Conservation (phyloP, 92 coral and sea anemone genomes). For the Epizoanthus rinbou region DNA sequence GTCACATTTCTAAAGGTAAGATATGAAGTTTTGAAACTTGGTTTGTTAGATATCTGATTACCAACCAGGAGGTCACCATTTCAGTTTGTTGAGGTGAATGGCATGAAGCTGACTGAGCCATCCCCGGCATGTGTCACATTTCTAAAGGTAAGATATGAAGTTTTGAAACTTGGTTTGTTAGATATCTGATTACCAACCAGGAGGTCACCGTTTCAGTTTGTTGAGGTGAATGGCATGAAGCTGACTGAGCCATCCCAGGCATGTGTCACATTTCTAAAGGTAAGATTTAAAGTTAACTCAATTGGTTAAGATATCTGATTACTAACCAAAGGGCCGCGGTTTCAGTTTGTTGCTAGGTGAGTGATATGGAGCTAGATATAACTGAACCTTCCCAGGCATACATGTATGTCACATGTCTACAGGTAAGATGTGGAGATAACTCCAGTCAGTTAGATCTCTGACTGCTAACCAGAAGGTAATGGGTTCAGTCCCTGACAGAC, state of each 20-base stretch:
- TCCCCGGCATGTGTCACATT: constrained; percentile 83
- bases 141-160: constrained; percentile 68
- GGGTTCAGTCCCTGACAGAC: too few species aligned
- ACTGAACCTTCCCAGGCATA: too few species aligned
- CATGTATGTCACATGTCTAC: too few species aligned
- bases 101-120: constrained; percentile 97
- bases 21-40: too few species aligned
- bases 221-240: constrained; percentile 96
- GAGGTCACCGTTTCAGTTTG: constrained; percentile 33
- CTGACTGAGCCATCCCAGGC: constrained; percentile 93
- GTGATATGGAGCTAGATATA: too few species aligned
- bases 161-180: too few species aligned
- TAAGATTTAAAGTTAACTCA: background rate
- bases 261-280: constrained; percentile 84
- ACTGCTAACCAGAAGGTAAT: too few species aligned
- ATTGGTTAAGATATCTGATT: too few species aligned
- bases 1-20: constrained; percentile 83
- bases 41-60: too few species aligned
- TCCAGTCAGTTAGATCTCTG: too few species aligned
- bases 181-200: background rate
- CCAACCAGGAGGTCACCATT: constrained; percentile 47
- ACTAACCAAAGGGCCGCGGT: background rate
- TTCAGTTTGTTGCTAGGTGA: too few species aligned
- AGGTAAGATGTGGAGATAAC: too few species aligned
- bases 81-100: constrained; percentile 85